Base-by-base conservation (phyloP, 2,797 vertebrate species). In the Cirrhinus mrigala region DNA sequence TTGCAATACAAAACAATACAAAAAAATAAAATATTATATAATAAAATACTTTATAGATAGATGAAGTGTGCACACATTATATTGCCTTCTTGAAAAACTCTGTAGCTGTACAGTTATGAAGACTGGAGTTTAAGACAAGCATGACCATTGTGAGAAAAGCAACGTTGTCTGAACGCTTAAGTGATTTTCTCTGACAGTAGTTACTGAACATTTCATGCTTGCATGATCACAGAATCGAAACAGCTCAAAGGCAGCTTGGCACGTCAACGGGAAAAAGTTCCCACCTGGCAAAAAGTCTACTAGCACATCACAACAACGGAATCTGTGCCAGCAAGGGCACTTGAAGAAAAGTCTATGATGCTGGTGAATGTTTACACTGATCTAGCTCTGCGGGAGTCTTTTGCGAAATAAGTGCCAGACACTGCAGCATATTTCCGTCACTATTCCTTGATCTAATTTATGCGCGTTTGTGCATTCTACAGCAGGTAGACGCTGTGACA, bases 341-440 rank as follows among this genome's bases (percentile, higher is more conserved):
- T 66, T 70, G 81, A 84, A 84, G 78, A 81, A 37, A 73, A 82
- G 68, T 77, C 77, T 40, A 62, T 86, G 70, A 80, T 74, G 56
- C 77, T 79, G 84, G 90, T 92, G 54, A 89, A 93, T 93, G 91
- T 91, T 91, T 93, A 93, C 62, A 82, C 87, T 60, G 62, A 90
- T 90, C 86, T 54, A 86, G 73, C 91, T 92, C 91, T 88, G 92
- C 66, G 78, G 92, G 91, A 91, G 92, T 88, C 90, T 87, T 44
- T 44, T 79, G 48, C 54, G 68, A 71, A 77, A 81, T 33, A 74
- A 82, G 74, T 78, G 79, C 62, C 62, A 66, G 62, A 66, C 27
- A 64, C 20, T 52, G 12, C 52, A 68, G n/a, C 33, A 56, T 11
- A 84, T 83, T 76, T 76, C 33, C 37, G 24, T 69, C 18, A 70